Percentiles rank a stretch among this genome's conserved stretches.
Conservation (phyloP, 1,140 invertebrate species). For the Drosophila albomicans region DNA sequence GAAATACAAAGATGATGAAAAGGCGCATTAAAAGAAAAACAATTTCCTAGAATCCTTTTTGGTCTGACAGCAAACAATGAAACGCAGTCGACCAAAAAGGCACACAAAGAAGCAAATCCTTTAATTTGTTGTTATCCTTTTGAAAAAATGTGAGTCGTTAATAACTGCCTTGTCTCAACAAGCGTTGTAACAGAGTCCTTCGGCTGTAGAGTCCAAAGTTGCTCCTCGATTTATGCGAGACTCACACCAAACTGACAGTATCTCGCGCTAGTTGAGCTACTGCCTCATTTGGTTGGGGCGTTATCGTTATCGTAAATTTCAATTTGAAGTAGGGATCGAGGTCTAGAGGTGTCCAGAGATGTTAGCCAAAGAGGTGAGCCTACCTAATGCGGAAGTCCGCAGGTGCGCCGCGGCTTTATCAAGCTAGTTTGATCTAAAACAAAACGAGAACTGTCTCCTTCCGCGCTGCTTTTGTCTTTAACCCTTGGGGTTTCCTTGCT, state of each 20-base stretch:
- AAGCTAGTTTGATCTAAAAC: constrained; percentile 37
- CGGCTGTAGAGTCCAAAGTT: constrained; percentile 22
- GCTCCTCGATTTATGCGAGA: constrained; percentile 43
- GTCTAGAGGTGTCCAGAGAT: neutral
- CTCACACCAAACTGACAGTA: constrained; percentile 59
- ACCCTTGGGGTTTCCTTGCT: constrained; percentile 40
- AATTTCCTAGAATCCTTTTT: constrained; percentile 57
- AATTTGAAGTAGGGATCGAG: constrained; percentile 34
- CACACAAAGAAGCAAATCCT: constrained; percentile 57
- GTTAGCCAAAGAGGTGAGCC: constrained; percentile 16
- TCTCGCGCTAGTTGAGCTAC: constrained; percentile 37
- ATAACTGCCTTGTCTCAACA: constrained; percentile 2
- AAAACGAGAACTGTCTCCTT: constrained; percentile 27
- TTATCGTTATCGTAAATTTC: constrained; percentile 55
- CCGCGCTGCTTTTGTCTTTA: constrained; percentile 25
- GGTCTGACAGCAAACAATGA: constrained; percentile 28
- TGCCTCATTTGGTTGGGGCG: constrained; percentile 28
- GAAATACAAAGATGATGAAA: constrained; percentile 21
- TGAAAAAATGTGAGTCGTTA: constrained; percentile 56
- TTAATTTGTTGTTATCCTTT: constrained; percentile 71
- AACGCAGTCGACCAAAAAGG: constrained; percentile 44
- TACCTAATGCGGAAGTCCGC: constrained; percentile 24
- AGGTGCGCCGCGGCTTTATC: constrained; percentile 54
- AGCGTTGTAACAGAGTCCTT: constrained; percentile 9
- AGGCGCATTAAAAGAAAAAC: constrained; percentile 36